Conservation (phyloP, 2,888 invertebrate genomes). For the Sycophila texana region DNA sequence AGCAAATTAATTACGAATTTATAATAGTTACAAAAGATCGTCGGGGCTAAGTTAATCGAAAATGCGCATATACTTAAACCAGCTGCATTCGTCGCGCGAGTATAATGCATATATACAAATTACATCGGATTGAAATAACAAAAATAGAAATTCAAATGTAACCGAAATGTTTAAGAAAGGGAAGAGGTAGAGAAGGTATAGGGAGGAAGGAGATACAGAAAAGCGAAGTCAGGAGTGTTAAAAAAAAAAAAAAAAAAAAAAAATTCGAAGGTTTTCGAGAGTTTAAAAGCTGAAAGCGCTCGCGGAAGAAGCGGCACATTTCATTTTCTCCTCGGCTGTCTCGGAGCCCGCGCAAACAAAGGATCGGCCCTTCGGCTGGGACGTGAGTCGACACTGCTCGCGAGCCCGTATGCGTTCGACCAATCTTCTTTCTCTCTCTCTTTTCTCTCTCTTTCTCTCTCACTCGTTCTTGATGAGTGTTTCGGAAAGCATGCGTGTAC, state of each 20-base stretch:
- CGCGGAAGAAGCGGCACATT: constrained; percentile 28
- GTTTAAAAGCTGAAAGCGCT: constrained; percentile 46
- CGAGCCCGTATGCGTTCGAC: background rate
- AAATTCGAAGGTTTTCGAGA: constrained; percentile 36
- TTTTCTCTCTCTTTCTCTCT: background rate
- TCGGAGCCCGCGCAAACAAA: constrained; percentile 54
- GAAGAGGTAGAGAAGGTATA: background rate
- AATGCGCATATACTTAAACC: constrained; percentile 20
- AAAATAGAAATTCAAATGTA: constrained; percentile 47
- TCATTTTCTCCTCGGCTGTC: constrained; percentile 1
- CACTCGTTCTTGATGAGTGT: constrained; percentile 2
- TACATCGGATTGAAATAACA: constrained; percentile 28
- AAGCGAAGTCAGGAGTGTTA: background rate
- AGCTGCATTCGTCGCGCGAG: background rate
- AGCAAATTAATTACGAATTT: too few species aligned
- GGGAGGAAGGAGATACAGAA: background rate
- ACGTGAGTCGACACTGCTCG: background rate
- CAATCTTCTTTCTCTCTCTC: background rate
- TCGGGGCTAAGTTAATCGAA: background rate
- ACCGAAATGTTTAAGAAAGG: background rate
- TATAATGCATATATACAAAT: background rate
- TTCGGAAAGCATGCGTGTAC: constrained; percentile 15
- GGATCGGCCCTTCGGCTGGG: constrained; percentile 54
- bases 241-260: constrained; percentile 7
- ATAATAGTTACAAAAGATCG: too few species aligned